phyloP scores from a whole-genome alignment of 2,888 invertebrate species.

The Gryllus longicercus region DNA sequence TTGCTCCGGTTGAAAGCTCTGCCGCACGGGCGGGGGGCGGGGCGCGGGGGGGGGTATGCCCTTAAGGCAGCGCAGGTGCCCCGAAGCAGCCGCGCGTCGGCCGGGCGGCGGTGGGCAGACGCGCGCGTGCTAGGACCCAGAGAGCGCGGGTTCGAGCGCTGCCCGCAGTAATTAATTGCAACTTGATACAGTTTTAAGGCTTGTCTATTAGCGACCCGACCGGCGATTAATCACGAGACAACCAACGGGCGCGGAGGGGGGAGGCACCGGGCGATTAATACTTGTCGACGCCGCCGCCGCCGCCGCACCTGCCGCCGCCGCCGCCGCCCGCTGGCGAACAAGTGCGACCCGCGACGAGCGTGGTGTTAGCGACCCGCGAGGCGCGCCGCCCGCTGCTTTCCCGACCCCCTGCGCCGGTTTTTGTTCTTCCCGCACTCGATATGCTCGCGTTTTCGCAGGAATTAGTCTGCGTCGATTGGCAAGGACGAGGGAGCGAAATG shows the following conservation, averaged over 20 bases:
- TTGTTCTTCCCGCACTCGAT: too few relatives aligned
- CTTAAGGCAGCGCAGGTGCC: too few relatives aligned
- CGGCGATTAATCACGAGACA: constrained; percentile 17
- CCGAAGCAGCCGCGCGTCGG: neutral
- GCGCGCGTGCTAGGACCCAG: neutral
- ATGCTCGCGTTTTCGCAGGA: too few relatives aligned
- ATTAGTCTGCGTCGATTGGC: too few relatives aligned
- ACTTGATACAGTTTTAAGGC: constrained; percentile 17
- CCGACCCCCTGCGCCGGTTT: too few relatives aligned
- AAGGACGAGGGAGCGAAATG: too few relatives aligned
- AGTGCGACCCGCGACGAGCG: neutral
- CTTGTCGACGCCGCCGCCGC: constrained; percentile 8
- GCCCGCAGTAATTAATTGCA: neutral
- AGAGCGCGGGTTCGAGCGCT: neutral
- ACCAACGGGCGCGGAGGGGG: neutral
- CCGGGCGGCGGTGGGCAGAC: neutral
- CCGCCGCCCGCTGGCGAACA: constrained; percentile 17
- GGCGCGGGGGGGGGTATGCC: too few relatives aligned
- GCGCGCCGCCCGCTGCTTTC: too few relatives aligned
- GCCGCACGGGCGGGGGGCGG: too few relatives aligned
- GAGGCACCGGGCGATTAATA: constrained; percentile 6
- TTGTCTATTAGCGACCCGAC: constrained; percentile 17
- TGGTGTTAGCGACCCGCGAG: too few relatives aligned
- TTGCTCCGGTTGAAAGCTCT: too few relatives aligned
- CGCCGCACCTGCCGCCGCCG: constrained; percentile 4